These are phyloP conservation scores for Rhea pennata DNA, from an alignment of 2,113 vertebrate genomes.

Conservation along the genomic window DNA sequence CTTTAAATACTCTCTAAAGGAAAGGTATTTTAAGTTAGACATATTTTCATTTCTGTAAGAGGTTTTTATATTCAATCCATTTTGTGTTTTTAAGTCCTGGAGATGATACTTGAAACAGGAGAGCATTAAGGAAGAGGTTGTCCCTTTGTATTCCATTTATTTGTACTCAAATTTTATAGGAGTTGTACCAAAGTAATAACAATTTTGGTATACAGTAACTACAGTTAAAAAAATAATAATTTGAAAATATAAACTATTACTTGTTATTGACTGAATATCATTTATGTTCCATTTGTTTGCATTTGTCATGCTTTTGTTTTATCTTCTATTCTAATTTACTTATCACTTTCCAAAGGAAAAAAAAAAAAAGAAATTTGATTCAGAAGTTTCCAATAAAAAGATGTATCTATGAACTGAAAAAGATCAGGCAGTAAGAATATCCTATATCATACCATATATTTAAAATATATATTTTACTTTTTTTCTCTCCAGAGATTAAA, in stretches of 20 bases:
- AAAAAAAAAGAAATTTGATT: background rate
- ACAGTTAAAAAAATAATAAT: background rate
- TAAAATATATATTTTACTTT: background rate
- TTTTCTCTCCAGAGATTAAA: background rate
- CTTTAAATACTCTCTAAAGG: background rate
- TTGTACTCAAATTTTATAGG: background rate
- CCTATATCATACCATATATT: too few species aligned
- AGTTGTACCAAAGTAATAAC: background rate
- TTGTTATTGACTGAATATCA: background rate
- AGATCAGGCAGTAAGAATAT: background rate
- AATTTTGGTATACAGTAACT: background rate
- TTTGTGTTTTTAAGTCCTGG: background rate
- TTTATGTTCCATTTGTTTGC: background rate
- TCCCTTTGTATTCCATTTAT: background rate
- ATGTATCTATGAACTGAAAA: background rate
- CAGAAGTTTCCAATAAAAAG: background rate
- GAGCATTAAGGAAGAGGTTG: background rate
- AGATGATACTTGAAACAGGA: fast-evolving
- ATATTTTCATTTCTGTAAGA: background rate
- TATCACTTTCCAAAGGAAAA: background rate
- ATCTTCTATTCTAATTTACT: background rate
- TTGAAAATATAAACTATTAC: background rate
- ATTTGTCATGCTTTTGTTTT: background rate
- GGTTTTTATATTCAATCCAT: background rate
- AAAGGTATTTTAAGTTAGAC: background rate